Evolutionary conservation across 2,888 invertebrate species (phyloP), one percentile per base, ranked within the genome.

Genomic region (Yponomeuta sedellus): DNA sequence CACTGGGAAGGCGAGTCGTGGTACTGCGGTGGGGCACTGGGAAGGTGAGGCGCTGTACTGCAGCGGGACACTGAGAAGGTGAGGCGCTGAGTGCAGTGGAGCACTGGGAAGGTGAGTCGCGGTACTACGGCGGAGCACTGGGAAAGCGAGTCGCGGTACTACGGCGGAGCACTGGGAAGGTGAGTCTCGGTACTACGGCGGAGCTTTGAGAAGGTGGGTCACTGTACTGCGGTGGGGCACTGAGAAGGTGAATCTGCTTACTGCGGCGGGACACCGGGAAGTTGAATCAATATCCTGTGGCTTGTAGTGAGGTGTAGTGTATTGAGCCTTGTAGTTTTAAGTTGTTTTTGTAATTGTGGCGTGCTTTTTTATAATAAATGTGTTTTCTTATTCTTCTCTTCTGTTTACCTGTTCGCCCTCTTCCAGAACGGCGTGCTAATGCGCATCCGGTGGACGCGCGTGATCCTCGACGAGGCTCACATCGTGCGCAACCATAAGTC

Each of bases 401-500:
- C 34, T 52, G 44, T 52, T 52, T 52, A 52, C 34, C 8, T 52
- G 16, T 22, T 20, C 16, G 1, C n/a, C 28, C 28, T 34, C 25
- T 34, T 8, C 1, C 74, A 92, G 91, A 79, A 79, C 57, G 93
- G 94, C 1, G 92, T 93, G 0, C 75, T 97, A 25, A 93, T 93
- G 79, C 90, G 93, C 61, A 92, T 99, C 4, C 92, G 92, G 11
- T 99, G 98, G 98, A 92, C 94, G 0, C 92, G 99, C 64, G 93
- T 98, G 2, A 95, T 99, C 68, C 89, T 99, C 25, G 99, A 99
- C 86, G 99, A 99, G 88, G 99, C 97, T 0, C 99, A 99, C 84
- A 93, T 94, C 58, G 96, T 99, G 10, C 94, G 98, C 72, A 99
- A 99, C 88, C 93, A 96, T 80, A 97, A 97, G 84, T 93, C 95